A percentile compares a stretch with the other conserved stretches of the same genome.
Evolutionary conservation across 92 coral and sea anemone genomes (phyloP).

Genomic region (Palythoa heliodiscus): DNA sequence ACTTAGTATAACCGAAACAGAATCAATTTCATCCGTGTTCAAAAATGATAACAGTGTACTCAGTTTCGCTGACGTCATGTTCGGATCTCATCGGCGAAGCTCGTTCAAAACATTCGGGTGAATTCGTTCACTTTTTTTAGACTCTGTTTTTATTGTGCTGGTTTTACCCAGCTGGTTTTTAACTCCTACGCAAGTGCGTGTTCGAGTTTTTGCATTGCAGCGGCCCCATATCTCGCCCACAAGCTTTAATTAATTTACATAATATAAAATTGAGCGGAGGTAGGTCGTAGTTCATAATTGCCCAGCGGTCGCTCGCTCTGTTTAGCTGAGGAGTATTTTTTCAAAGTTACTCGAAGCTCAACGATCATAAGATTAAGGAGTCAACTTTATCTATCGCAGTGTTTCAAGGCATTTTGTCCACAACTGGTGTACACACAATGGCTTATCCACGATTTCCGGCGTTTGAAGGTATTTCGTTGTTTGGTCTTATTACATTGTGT

Average conservation of each 20-base stretch:
- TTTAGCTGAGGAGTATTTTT: neutral
- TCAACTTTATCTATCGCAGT: neutral
- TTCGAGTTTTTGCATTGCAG: constrained; percentile 4
- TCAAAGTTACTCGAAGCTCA: neutral
- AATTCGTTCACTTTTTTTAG: neutral
- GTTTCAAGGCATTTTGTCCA: neutral
- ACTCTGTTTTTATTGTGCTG: neutral
- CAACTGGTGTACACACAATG: neutral
- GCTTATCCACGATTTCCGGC: constrained; percentile 32
- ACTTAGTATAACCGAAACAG: neutral
- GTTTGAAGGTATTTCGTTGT: constrained; percentile 29
- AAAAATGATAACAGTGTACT: neutral
- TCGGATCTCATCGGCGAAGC: constrained; percentile 17
- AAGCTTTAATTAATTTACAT: neutral
- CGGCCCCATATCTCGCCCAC: constrained; percentile 33
- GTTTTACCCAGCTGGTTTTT: constrained; percentile 5
- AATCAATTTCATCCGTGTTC: neutral
- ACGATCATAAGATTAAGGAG: too few relatives aligned
- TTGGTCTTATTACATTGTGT: neutral
- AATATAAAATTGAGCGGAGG: constrained; percentile 3
- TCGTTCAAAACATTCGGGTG: constrained; percentile 6
- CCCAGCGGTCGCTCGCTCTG: constrained; percentile 18
- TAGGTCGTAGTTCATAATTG: neutral
- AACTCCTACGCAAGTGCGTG: constrained; percentile 30
- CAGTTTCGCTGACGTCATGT: neutral